Percentiles rank a stretch among this genome's conserved stretches.
phyloP scores from a whole-genome alignment of 2,888 invertebrate genomes.

The Meiosimyza decipiens region DNA sequence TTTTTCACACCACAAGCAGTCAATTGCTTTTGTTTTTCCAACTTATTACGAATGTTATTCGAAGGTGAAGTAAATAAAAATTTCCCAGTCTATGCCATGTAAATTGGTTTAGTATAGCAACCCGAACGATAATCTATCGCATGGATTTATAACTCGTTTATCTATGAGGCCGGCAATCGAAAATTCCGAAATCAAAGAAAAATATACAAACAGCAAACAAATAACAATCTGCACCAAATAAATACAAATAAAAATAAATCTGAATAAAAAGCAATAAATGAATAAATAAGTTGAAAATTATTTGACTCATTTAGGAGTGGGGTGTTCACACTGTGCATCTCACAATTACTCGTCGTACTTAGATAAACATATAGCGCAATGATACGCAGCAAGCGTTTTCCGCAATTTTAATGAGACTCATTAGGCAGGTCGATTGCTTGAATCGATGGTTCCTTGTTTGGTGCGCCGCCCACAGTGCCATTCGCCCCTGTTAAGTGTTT shows the following conservation, averaged over 20 bases:
- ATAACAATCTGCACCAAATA: constrained; percentile 4
- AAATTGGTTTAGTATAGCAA: not conserved
- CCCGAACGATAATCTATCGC: too few species aligned
- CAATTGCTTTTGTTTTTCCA: constrained; percentile 11
- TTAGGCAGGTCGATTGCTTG: constrained; percentile 5
- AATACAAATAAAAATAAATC: constrained; percentile 21
- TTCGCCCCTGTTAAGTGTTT: constrained; percentile 3
- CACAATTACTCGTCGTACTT: not conserved
- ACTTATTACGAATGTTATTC: not conserved
- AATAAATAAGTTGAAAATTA: constrained; percentile 17
- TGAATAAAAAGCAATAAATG: constrained; percentile 27
- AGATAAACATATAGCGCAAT: not conserved
- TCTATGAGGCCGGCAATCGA: too few species aligned
- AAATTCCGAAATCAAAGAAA: too few species aligned
- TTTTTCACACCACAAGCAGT: too few species aligned
- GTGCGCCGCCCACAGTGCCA: constrained; percentile 11
- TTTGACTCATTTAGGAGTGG: constrained; percentile 17
- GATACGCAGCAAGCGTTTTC: not conserved
- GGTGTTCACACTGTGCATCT: too few species aligned
- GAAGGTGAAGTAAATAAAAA: constrained; percentile 28
- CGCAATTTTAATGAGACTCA: constrained; percentile 24
- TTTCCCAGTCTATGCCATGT: not conserved
- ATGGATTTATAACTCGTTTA: too few species aligned
- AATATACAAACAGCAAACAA: constrained; percentile 1
- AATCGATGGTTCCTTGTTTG: constrained; percentile 7